These are phyloP conservation scores for Leucozona laternaria DNA, from an alignment of 2,888 invertebrate genomes.

Conservation along the genomic window DNA sequence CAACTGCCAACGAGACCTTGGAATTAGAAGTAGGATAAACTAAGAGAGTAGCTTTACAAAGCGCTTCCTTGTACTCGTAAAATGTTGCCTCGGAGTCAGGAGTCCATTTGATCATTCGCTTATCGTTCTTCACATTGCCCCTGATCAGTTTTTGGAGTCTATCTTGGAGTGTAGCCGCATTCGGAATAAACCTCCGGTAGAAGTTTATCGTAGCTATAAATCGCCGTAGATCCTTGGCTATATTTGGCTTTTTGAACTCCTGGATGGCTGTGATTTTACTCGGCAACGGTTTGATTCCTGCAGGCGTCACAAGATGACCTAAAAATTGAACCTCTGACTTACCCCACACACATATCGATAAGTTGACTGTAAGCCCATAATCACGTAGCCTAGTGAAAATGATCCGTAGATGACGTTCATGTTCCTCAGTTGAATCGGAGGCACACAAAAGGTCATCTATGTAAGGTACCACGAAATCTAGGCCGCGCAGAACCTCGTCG, in stretches of 20 bases:
- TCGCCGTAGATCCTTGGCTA: too few relatives aligned
- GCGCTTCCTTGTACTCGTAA: slow-evolving; percentile 14
- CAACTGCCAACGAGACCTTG: too few relatives aligned
- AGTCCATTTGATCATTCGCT: slow-evolving; percentile 56
- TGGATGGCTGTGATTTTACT: slow-evolving; percentile 35
- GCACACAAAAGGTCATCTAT: slow-evolving; percentile 73
- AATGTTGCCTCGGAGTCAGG: slow-evolving; percentile 3
- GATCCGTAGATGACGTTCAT: slow-evolving; percentile 2
- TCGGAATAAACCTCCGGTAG: slow-evolving; percentile 22
- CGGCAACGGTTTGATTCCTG: slow-evolving; percentile 53
- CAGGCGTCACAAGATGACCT: slow-evolving; percentile 51
- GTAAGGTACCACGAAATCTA: slow-evolving; percentile 7
- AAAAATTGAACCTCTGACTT: slow-evolving; percentile 64
- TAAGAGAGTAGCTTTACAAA: slow-evolving; percentile 68
- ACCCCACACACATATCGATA: slow-evolving; percentile 6
- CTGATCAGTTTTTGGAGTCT: not conserved
- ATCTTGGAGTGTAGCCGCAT: not conserved
- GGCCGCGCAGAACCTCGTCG: not conserved
- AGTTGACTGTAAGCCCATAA: not conserved
- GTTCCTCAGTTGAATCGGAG: slow-evolving; percentile 31
- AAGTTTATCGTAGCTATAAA: slow-evolving; percentile 76
- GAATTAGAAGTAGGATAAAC: slow-evolving; percentile 78
- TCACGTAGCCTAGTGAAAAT: not conserved
- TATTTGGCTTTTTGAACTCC: too few relatives aligned
- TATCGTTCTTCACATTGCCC: slow-evolving; percentile 37